phyloP scores from a whole-genome alignment of 2,113 vertebrate species.

The Chlamydotis undulata region DNA sequence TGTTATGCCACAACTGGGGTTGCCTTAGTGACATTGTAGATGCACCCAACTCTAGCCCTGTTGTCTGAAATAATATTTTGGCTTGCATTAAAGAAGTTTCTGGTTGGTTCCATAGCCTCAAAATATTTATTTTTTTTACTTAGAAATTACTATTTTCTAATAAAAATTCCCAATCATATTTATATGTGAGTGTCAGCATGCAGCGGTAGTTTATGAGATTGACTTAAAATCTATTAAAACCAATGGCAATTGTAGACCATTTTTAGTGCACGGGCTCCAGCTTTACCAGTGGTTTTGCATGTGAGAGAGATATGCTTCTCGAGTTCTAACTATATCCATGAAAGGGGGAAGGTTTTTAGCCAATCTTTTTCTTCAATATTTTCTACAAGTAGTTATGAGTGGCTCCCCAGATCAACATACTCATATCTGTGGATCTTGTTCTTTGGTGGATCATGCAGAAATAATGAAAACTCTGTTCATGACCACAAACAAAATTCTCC shows the following conservation, averaged over 20 bases:
- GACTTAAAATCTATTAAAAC: not conserved
- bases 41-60: not conserved
- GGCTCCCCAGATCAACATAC: not conserved
- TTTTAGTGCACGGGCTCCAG: not conserved
- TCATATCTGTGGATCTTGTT: not conserved
- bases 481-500: not conserved
- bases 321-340: not conserved
- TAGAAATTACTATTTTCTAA: not conserved
- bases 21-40: not conserved
- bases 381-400: not conserved
- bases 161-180: not conserved
- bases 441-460: not conserved
- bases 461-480: not conserved
- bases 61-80: not conserved
- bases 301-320: not conserved
- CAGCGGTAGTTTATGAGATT: not conserved
- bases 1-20: not conserved
- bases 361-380: not conserved
- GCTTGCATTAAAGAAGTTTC: not conserved
- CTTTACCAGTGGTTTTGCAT: not conserved
- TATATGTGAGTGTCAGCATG: not conserved
- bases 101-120: not conserved
- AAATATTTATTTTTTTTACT: not conserved
- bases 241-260: rapidly evolving
- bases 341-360: not conserved